These are phyloP conservation scores for Bos taurus DNA, from an alignment of 2,113 vertebrate species.

Conservation along the genomic window ARS-UCD2.0 NC_037330.1:87671501-87672000, in stretches of 20 bases:
- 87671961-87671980: not conserved
- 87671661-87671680: not conserved
- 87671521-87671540: not conserved
- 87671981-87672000: not conserved
- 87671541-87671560: not conserved
- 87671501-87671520: not conserved
- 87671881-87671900: no score
- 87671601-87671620: not conserved
- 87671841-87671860: not conserved
- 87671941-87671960: not conserved
- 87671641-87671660: not conserved
- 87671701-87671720: not conserved
- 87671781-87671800: not conserved
- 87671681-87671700: not conserved
- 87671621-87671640: not conserved
- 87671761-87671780: not conserved
- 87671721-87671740: not conserved
- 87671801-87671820: not conserved
- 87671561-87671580: not conserved
- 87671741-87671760: not conserved
- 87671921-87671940: not conserved
- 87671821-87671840: not conserved
- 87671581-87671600: not conserved
- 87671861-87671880: rapidly evolving
- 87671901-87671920: not conserved